Conservation (phyloP, 2,113 vertebrate species). For the Chauna torquata region DNA sequence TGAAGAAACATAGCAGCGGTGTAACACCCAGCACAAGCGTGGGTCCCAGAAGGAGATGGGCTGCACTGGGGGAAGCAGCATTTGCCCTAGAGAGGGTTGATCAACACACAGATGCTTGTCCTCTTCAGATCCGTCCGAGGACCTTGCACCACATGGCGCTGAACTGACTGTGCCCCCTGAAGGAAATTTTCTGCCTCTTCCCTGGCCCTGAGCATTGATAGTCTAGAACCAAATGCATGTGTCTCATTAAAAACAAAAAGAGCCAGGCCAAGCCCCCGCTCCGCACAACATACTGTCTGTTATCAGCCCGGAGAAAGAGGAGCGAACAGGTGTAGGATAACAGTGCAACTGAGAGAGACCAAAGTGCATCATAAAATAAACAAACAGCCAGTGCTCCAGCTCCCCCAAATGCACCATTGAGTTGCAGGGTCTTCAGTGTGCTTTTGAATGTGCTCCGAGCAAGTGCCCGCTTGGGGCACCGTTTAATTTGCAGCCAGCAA, state of each 20-base stretch:
- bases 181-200: conserved; percentile 22
- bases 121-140: neutral
- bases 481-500: neutral
- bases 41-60: neutral
- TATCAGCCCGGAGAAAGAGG: conserved; percentile 27
- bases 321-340: conserved; percentile 62
- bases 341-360: conserved; percentile 61
- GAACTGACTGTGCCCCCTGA: neutral
- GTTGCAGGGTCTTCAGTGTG: neutral
- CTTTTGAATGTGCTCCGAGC: neutral
- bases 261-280: neutral
- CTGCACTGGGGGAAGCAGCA: neutral
- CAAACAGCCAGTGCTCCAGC: conserved; percentile 17
- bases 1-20: neutral
- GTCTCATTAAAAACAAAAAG: conserved; percentile 5
- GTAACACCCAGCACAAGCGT: accelerated
- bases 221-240: neutral
- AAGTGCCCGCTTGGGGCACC: neutral
- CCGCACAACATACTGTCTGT: neutral
- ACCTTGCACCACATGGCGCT: neutral
- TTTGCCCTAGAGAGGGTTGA: neutral
- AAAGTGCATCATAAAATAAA: conserved; percentile 67
- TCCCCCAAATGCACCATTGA: conserved; percentile 19
- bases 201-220: neutral
- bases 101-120: neutral